Evolutionary conservation across 2,888 invertebrate species (phyloP).

Genomic region (Ferdinandea cuprea): DNA sequence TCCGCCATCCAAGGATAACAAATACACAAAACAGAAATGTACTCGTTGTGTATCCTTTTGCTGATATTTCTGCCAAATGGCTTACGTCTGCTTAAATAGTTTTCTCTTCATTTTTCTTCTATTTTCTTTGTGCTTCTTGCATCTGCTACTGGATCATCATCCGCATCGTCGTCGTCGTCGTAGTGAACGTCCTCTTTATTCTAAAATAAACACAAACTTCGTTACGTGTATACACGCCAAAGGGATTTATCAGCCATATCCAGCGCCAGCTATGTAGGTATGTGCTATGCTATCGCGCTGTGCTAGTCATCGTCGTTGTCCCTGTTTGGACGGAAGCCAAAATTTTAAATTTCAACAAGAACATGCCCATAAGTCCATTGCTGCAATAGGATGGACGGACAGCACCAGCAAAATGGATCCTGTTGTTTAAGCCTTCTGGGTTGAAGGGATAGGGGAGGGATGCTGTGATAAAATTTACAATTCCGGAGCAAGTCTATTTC

Average conservation of each 20-base stretch:
- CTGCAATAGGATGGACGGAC: constrained; percentile 31
- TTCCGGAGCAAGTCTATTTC: constrained; percentile 30
- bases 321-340: constrained; percentile 58
- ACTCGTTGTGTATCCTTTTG: not conserved
- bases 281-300: not conserved
- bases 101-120: constrained; percentile 37
- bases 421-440: constrained; percentile 5
- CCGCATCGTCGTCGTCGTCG: constrained; percentile 16
- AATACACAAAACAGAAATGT: constrained; percentile 12
- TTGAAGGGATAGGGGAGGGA: constrained; percentile 1
- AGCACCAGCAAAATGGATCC: not conserved
- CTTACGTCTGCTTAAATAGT: constrained; percentile 47
- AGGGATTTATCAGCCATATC: constrained; percentile 42
- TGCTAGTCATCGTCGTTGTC: not conserved
- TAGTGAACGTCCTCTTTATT: constrained; percentile 11
- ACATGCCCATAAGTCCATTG: constrained; percentile 55
- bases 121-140: constrained; percentile 12
- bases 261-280: constrained; percentile 3
- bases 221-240: constrained; percentile 39
- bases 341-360: constrained; percentile 51
- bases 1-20: not conserved
- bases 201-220: constrained; percentile 48
- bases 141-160: constrained; percentile 9
- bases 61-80: constrained; percentile 41
- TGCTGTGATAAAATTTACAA: constrained; percentile 21